A percentile compares a stretch with the other conserved stretches of the same genome.
phyloP scores from a whole-genome alignment of 2,113 vertebrate species.

The Menura novaehollandiae region DNA sequence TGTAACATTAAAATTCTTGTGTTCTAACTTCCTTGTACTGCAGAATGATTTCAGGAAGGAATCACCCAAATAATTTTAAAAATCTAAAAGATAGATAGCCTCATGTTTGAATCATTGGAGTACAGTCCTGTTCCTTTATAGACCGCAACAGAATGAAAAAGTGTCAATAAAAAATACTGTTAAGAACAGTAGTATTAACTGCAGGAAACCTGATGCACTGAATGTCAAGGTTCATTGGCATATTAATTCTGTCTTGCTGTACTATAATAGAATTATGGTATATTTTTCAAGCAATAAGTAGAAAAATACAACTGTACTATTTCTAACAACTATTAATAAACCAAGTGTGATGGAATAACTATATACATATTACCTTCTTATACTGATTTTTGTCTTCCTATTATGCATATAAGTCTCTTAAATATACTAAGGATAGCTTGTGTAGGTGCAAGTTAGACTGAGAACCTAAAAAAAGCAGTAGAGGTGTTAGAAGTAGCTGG shows the following conservation, averaged over 20 bases:
- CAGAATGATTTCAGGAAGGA: neutral
- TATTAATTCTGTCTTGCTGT: neutral
- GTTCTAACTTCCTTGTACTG: neutral
- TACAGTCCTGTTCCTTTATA: neutral
- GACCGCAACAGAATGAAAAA: neutral
- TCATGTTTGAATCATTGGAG: neutral
- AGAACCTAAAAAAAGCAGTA: neutral
- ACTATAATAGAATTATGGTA: fast-evolving
- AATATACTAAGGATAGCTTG: neutral
- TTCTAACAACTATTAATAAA: neutral
- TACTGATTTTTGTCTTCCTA: neutral
- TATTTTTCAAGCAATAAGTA: neutral
- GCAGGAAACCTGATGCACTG: neutral
- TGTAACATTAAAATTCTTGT: neutral
- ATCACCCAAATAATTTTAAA: neutral
- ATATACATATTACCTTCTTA: neutral
- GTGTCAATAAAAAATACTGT: neutral
- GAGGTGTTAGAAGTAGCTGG: neutral
- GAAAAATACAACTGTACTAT: neutral
- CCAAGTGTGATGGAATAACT: neutral
- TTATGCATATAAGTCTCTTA: neutral
- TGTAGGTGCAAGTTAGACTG: neutral
- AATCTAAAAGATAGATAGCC: neutral
- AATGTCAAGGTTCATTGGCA: neutral
- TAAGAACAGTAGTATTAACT: neutral